Evolutionary conservation across 2,797 vertebrate genomes (phyloP).

Genomic region (Hephaestus fuliginosus): DNA sequence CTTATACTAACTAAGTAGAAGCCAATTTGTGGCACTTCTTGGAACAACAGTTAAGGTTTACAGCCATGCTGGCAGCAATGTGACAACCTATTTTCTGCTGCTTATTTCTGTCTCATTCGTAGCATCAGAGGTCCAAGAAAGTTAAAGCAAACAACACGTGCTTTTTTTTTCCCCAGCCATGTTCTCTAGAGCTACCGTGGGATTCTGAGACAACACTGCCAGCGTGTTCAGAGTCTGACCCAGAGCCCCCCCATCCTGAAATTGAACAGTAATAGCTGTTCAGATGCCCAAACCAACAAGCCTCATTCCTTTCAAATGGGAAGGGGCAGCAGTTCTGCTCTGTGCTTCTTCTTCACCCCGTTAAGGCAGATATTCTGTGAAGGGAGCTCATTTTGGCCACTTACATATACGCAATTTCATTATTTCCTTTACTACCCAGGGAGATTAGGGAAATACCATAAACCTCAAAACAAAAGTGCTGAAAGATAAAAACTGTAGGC

Average conservation of each 20-base stretch:
- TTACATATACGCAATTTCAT: not conserved
- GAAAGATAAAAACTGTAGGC: not conserved
- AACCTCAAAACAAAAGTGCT: not conserved
- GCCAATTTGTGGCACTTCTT: not conserved
- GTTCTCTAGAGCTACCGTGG: not conserved
- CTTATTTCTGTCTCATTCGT: not conserved
- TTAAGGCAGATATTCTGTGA: not conserved
- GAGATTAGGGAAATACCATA: not conserved
- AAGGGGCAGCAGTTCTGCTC: not conserved
- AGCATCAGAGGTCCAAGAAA: not conserved
- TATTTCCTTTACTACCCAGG: not conserved
- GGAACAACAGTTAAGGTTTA: not conserved
- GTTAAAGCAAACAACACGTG: not conserved
- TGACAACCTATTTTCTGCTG: not conserved
- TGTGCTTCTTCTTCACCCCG: not conserved
- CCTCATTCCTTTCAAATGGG: not conserved
- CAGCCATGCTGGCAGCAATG: not conserved
- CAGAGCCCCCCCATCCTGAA: not conserved
- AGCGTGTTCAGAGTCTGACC: not conserved
- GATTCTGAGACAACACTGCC: not conserved
- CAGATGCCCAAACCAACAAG: not conserved
- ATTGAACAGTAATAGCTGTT: not conserved
- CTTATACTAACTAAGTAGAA: not conserved
- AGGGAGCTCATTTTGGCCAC: not conserved
- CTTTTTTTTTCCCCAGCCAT: not conserved